phyloP scores from a whole-genome alignment of 37 sponge, comb jelly and placozoan species.

The Aplysina aerophoba region DNA sequence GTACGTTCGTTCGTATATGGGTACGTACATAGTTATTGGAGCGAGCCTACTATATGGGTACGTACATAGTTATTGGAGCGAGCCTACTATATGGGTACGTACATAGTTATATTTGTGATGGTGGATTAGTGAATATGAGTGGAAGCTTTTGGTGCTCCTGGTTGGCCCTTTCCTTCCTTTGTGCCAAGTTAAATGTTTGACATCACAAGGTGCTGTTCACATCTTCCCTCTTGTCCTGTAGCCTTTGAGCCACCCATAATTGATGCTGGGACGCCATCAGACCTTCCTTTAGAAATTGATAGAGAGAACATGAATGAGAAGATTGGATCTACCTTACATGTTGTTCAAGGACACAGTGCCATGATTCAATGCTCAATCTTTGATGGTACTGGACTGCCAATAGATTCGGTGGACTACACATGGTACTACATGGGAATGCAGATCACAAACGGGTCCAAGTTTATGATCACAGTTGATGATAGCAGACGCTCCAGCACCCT shows the following conservation, averaged over 20 bases:
- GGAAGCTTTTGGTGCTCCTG: no score
- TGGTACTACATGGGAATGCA: slow-evolving; percentile 17
- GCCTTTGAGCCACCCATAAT: not conserved
- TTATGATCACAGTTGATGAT: not conserved
- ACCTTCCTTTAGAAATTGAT: not conserved
- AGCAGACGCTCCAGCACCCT: not conserved
- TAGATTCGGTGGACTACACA: not conserved
- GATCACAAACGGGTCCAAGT: not conserved
- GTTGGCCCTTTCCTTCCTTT: no score
- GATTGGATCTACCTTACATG: not conserved
- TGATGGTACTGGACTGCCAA: not conserved
- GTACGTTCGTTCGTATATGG: no score
- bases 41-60: no score
- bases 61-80: no score
- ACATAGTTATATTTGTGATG: no score
- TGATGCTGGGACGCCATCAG: not conserved
- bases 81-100: no score
- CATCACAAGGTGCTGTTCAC: no score
- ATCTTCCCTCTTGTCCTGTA: not conserved
- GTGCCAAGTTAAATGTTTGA: no score
- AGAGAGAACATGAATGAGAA: not conserved
- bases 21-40: no score
- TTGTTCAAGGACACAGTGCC: not conserved
- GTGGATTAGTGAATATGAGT: no score
- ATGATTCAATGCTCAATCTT: not conserved